Conservation (phyloP, 2,113 vertebrate species). For the Boulengeromyrus knoepffleri region DNA sequence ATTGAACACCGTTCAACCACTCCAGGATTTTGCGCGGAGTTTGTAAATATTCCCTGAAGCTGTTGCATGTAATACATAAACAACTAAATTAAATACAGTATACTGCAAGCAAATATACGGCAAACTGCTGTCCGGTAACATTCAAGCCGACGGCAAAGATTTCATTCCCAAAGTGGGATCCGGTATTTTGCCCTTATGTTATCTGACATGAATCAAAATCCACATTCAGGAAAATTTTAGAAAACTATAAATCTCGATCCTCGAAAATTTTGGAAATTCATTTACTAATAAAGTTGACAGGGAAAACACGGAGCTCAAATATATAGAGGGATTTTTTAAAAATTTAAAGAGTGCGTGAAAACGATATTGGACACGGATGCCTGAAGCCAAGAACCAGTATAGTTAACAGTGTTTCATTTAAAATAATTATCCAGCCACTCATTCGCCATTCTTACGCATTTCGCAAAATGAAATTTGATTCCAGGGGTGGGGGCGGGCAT, state of each 20-base stretch:
- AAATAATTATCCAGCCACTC: neutral
- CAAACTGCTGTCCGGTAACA: neutral
- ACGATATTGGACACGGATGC: neutral
- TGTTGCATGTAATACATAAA: neutral
- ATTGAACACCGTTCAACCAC: neutral
- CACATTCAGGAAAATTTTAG: neutral
- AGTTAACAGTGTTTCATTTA: neutral
- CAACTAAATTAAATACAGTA: neutral
- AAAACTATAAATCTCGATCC: neutral
- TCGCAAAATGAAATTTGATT: neutral
- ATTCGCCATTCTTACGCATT: neutral
- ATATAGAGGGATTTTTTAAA: neutral
- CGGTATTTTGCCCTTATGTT: neutral
- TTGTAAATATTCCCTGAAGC: neutral
- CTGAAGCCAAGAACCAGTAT: neutral
- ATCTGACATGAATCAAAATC: neutral
- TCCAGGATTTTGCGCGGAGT: neutral
- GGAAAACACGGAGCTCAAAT: neutral
- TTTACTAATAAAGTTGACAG: neutral
- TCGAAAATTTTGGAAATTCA: neutral
- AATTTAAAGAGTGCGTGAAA: neutral
- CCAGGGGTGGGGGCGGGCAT: neutral
- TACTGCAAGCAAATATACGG: neutral
- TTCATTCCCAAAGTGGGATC: neutral
- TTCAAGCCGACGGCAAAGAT: neutral